Base-by-base conservation (phyloP, 2,113 vertebrate genomes). In the Sclerurus mexicanus region DNA sequence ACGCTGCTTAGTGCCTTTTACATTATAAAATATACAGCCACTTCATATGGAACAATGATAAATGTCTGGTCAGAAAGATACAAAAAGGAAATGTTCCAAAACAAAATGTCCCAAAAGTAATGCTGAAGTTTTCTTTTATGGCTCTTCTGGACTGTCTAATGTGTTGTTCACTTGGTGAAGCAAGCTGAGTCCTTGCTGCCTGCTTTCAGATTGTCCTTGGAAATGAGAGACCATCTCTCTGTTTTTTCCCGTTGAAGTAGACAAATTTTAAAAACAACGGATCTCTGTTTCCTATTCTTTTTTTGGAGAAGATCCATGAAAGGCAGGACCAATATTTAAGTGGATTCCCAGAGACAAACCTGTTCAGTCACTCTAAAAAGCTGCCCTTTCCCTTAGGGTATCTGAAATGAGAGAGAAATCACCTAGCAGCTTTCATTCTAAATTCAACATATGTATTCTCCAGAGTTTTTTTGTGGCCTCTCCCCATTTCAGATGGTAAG, bases 211-310 rank as follows among this genome's bases (percentile, higher is more conserved):
- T 55, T 85, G 64, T 71, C 75, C 59, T 68, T 49, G 80, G 56
- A 87, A 87, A 50, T 19, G 22, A 64, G 16, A 76, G 30, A 42
- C 14, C 3, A 50, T 27, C 22, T 78, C 33, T 17, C 6, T 74
- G 63, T 67, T 95, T 89, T 92, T 96, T 91, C 64, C 72, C 85
- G 56, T 73, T 90, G 16, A 93, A 73, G 55, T 1, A 87, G 52
- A 16, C 27, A 67, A 71, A 85, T 35, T 77, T 69, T 16, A 35
- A 74, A 94, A 88, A 3, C 55, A 71, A 40, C 46, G 88, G 14
- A 80, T 53, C 44, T 56, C 86, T 63, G 16, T 58, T 78, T 72
- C 63, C 37, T 0, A 0, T 60, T 35, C 11, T 30, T 56, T 72
- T 60, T 88, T 77, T 60, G 40, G 77, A 81, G 37, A 28, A 27